phyloP scores from a whole-genome alignment of 2,113 vertebrate species.

The Microcebus jonahi region DNA sequence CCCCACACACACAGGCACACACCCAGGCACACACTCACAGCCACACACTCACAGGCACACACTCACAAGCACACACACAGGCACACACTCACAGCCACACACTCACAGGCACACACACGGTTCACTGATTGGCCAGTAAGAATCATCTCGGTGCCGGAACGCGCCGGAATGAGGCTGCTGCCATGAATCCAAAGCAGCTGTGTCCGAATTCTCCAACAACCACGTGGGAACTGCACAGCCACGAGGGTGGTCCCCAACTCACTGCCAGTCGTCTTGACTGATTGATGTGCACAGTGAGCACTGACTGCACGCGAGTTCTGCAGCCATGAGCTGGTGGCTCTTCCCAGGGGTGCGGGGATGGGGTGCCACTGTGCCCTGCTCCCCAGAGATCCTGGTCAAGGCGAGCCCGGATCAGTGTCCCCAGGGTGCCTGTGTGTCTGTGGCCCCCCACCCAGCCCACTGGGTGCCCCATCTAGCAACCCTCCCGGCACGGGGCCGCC shows the following conservation, averaged over 20 bases:
- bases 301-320: rapidly evolving
- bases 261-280: rapidly evolving
- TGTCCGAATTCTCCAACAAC: rapidly evolving
- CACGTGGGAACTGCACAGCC: rapidly evolving
- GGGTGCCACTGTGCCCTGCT: rapidly evolving
- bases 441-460: not conserved
- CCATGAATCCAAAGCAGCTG: rapidly evolving
- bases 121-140: not conserved
- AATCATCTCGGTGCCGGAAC: rapidly evolving
- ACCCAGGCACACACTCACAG: too few relatives aligned
- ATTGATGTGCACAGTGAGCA: rapidly evolving
- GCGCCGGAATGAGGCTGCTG: rapidly evolving
- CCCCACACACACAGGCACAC: too few relatives aligned
- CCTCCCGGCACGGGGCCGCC: rapidly evolving
- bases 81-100: too few relatives aligned
- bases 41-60: rapidly evolving
- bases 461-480: not conserved
- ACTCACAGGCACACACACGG: rapidly evolving
- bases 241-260: rapidly evolving
- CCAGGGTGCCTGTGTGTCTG: not conserved
- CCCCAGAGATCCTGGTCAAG: rapidly evolving
- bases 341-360: not conserved
- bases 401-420: not conserved
- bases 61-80: not conserved
- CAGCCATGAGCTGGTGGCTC: rapidly evolving